Base-by-base conservation (phyloP, 2,113 vertebrate genomes). In the Phrynosoma blainvillii region DNA sequence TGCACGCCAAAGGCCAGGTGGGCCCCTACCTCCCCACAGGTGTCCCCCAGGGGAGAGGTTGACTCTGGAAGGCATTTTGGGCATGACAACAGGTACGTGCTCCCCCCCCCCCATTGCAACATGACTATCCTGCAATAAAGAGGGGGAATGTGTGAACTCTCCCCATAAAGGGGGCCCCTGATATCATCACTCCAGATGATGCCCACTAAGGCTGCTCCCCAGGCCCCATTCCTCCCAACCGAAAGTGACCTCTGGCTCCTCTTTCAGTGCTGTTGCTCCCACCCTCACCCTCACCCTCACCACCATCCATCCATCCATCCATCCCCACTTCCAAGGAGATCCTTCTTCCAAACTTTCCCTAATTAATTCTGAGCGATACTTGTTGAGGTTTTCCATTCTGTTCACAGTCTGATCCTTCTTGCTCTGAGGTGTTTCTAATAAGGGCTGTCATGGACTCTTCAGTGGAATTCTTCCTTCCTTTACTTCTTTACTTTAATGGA, bases 331-430 rank as follows among this genome's bases (percentile, higher is more conserved):
- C 21, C 74, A 23, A 11, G 27, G 62, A 7, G 27, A 81, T 54
- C 77, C 89, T 87, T 65, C 84, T 82, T 85, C 93, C 86, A 90
- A 93, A 93, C 90, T 92, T 92, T 89, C 52, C 85, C 77, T 94
- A 90, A 92, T 94, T 91, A 93, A 93, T 93, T 90, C 85, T 87
- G 93, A 92, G 89, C 90, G 82, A 7, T 47, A 5, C 88, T 93
- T 90, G 88, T 89, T 47, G 87, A 91, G 93, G 89, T 91, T 93
- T 93, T 89, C 90, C 93, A 93, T 94, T 93, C 94, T 74, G 84
- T 84, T 91, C 93, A 92, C 93, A 94, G 92, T 94, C 87, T 93
- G 94, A 36, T 47, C 1, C 93, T 32, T 80, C 86, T 87, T n/a
- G 66, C 82, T 93, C 91, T 68, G 92, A 89, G 92, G 87, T 90